Evolutionary conservation across 2,113 vertebrate genomes (phyloP), one percentile per base, ranked within the genome.

Genomic region (Rhynchomys soricoides): DNA sequence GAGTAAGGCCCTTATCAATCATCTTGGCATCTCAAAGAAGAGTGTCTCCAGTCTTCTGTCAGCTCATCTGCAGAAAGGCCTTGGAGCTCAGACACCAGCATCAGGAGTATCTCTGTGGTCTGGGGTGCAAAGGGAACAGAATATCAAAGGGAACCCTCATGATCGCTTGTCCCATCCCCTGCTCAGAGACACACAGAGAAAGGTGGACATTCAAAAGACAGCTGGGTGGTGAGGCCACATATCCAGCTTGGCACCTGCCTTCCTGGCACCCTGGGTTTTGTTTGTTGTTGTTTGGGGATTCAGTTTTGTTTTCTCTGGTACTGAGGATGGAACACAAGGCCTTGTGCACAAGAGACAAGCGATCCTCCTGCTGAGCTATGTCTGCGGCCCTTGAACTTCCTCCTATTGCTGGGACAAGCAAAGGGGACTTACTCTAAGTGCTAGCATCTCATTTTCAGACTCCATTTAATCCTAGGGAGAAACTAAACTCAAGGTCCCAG

Each of bases 11-110:
- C 98, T 98, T 97, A 99, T 99, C 99, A 98, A 95, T 99, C 98
- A 96, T 99, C 98, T 88, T 94, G 98, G 92, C 99, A 99, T 97
- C 99, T 99, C 95, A 99, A 99, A 1, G 98, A 99, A 3, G 98
- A 98, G 55, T 98, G 98, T 92, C 97, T 96, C 99, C 99, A 99
- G 4, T 99, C 94, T 0, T 94, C 98, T 96, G 92, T 97, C 85
- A 99, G 98, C 37, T 98, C 98, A 57, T 97, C 95, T 0, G 89
- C 59, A 16, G 98, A 98, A 95, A 99, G 98, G 21, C 92, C 96
- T 95, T 98, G 98, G 94, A 99, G 98, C 93, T 99, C 98, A 52
- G 99, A 99, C 70, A 98, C 98, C 10, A 99, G 98, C 17, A 92
- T 97, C 96, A 98, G 98, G 97, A 99, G 99, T 50, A 98, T 98